Conservation (phyloP, 2,888 invertebrate genomes). For the Hoplodrina ambigua region DNA sequence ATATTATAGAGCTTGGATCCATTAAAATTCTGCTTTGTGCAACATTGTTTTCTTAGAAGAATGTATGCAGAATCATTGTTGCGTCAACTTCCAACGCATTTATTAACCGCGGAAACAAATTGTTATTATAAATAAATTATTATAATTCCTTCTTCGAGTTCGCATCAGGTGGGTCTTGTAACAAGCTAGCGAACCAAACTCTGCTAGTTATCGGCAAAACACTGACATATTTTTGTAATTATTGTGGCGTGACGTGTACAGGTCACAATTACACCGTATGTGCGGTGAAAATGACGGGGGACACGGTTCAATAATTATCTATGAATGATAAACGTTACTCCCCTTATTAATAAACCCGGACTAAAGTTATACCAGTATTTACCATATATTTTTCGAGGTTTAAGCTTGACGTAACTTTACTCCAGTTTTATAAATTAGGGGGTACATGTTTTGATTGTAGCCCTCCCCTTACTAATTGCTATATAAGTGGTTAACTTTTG, state of each 20-base stretch:
- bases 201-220: constrained; percentile 62
- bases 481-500: constrained; percentile 61
- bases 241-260: constrained; percentile 74
- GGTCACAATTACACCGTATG: constrained; percentile 85
- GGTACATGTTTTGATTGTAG: constrained; percentile 60
- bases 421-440: not conserved
- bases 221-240: constrained; percentile 82
- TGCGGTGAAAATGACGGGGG: constrained; percentile 67
- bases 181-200: constrained; percentile 14
- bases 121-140: no score
- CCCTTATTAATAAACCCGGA: not conserved
- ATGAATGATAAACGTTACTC: constrained; percentile 70
- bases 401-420: not conserved
- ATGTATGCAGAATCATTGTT: no score
- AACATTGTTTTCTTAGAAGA: no score
- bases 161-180: not conserved
- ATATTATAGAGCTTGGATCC: no score
- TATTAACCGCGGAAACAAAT: no score
- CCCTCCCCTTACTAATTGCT: constrained; percentile 56
- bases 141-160: not conserved
- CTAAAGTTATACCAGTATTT: not conserved
- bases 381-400: not conserved
- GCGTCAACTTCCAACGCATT: no score
- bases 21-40: no score
- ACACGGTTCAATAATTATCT: constrained; percentile 70